These are phyloP conservation scores for Pangasius macronema DNA, from an alignment of 2,797 vertebrate genomes.

Conservation along the genomic window DNA sequence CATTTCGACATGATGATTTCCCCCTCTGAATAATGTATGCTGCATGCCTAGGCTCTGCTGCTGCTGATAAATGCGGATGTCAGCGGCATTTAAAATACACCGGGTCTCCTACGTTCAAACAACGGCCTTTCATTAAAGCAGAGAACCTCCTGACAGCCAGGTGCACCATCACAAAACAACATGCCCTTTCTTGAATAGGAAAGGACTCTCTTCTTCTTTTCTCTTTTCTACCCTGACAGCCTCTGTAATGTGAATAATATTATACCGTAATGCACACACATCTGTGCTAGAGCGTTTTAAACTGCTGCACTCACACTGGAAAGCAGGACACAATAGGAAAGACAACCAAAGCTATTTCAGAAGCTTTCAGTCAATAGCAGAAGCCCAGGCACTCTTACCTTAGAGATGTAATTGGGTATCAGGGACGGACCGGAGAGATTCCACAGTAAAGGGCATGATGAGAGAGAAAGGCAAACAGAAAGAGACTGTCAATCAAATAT, in stretches of 20 bases:
- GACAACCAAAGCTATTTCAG: conserved; percentile 10
- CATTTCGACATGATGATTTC: conserved; percentile 42
- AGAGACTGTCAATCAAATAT: conserved; percentile 29
- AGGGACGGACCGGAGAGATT: conserved; percentile 34
- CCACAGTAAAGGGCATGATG: conserved; percentile 31
- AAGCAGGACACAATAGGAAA: conserved; percentile 14
- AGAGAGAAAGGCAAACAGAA: conserved; percentile 4
- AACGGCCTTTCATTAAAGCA: conserved; percentile 37
- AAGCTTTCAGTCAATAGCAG: conserved; percentile 3
- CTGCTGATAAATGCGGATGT: conserved; percentile 35
- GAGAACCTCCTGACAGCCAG: conserved; percentile 29
- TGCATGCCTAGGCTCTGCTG: neutral
- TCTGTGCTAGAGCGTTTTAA: neutral
- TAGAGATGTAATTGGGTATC: conserved; percentile 45
- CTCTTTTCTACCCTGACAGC: neutral
- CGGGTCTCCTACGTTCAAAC: conserved; percentile 12
- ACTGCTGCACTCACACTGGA: neutral
- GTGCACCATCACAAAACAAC: conserved; percentile 23
- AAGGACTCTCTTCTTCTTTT: neutral
- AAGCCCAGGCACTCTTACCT: conserved; percentile 43
- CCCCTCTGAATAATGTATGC: conserved; percentile 37
- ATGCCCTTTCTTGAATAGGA: conserved; percentile 31
- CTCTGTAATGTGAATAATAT: neutral
- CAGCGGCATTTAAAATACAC: conserved; percentile 26
- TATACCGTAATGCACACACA: neutral